phyloP scores from a whole-genome alignment of 2,888 invertebrate species.

The Mellilla xanthometata region DNA sequence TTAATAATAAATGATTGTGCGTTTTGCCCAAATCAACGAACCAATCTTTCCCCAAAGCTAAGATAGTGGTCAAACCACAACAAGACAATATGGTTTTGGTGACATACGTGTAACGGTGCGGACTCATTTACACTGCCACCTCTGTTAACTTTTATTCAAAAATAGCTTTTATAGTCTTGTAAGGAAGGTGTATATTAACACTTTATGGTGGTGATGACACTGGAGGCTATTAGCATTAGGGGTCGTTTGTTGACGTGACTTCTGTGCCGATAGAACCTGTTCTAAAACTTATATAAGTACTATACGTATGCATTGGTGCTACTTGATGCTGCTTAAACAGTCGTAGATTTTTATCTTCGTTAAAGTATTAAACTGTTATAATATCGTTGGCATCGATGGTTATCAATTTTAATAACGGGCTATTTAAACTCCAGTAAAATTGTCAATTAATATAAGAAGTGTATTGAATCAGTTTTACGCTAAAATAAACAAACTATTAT shows the following conservation, averaged over 20 bases:
- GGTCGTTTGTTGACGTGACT: conserved; percentile 67
- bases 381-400: not conserved
- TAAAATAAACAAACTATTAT: too few species aligned
- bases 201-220: conserved; percentile 41
- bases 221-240: conserved; percentile 49
- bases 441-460: too few species aligned
- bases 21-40: too few species aligned
- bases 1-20: too few species aligned
- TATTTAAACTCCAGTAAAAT: too few species aligned
- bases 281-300: conserved; percentile 27
- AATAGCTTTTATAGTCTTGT: conserved; percentile 27
- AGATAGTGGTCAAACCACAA: conserved; percentile 42
- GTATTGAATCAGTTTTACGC: too few species aligned
- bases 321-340: conserved; percentile 7
- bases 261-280: conserved; percentile 54
- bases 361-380: conserved; percentile 1
- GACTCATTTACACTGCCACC: conserved; percentile 56
- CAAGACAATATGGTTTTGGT: conserved; percentile 59
- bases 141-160: conserved; percentile 26
- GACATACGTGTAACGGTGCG: conserved; percentile 72
- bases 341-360: conserved; percentile 15
- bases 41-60: not conserved
- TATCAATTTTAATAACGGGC: too few species aligned
- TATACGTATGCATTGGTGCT: conserved; percentile 15
- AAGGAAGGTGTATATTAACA: conserved; percentile 41